Evolutionary conservation across 2,888 invertebrate genomes (phyloP), one percentile per base, ranked within the genome.

Genomic region (Bellardia bayeri): DNA sequence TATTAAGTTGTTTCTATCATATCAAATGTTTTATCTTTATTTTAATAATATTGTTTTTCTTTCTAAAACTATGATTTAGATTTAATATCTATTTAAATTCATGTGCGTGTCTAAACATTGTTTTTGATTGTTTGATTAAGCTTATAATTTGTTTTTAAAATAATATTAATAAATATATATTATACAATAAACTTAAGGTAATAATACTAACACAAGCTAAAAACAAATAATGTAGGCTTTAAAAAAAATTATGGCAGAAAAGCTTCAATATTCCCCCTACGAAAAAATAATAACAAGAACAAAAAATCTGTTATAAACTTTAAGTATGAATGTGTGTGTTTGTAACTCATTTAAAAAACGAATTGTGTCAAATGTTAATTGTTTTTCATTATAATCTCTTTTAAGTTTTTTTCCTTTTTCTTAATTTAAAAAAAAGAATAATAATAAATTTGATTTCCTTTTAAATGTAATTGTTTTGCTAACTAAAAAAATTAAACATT

Each of bases 361-460:
- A 68, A 61, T 63, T 87, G 90, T 91, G 92, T 92, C 91, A 90
- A 92, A 90, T 92, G 92, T 92, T 89, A 90, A 90, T 40, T 89
- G 16, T 84, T 16, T 23, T 89, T 89, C 45, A 13, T 45, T 0
- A 45, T 69, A 66, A 78, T 61, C 33, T 86, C 86, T 87, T 89
- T 82, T 71, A 69, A 84, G 75, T 90, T 86, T 87, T 79, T 88
- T 90, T 89, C 66, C 89, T 83, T 16, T 74, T 76, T 89, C 8
- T 63, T 88, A 54, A 71, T 11, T 23, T 30, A 30, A 30, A 11
- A 23, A 56, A 78, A 61, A 61, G 69, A 75, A n/a, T 16, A 64
- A 69, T 56, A 66, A 56, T 66, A 54, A 13, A 11, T 76, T 64
- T 66, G 30, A 42, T 71, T 88, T 85, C 33, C 40, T 74, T 56